Percentiles rank a stretch among this genome's conserved stretches.
These are phyloP conservation scores for Merops nubicus DNA, from an alignment of 2,113 vertebrate species.

Conservation along the genomic window DNA sequence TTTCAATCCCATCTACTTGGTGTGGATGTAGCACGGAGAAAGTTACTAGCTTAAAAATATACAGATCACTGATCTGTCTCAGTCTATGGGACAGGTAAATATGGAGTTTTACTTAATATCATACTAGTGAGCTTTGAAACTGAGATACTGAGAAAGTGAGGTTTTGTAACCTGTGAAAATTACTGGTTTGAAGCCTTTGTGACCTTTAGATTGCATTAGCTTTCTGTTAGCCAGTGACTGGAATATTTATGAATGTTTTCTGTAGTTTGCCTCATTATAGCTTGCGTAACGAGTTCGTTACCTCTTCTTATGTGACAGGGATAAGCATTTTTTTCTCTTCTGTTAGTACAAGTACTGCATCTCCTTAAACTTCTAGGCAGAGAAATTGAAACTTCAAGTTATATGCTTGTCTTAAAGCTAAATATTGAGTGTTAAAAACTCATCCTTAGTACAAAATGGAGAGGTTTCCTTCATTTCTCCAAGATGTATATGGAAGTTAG, in stretches of 20 bases:
- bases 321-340: conserved; percentile 22
- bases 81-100: not conserved
- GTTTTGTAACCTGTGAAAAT: not conserved
- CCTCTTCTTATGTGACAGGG: conserved; percentile 36
- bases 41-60: not conserved
- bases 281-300: conserved; percentile 11
- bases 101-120: not conserved
- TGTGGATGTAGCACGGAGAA: not conserved
- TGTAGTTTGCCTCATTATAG: not conserved
- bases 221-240: conserved; percentile 17
- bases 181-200: not conserved
- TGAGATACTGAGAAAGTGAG: not conserved
- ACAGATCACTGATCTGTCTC: not conserved
- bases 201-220: not conserved
- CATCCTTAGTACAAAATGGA: not conserved
- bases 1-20: not conserved
- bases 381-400: conserved; percentile 4
- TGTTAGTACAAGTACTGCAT: conserved; percentile 1
- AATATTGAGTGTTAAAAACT: not conserved
- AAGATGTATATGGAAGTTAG: not conserved
- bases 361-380: not conserved
- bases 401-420: not conserved
- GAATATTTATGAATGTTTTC: conserved; percentile 52
- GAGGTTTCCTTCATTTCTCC: not conserved
- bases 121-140: not conserved